Evolutionary conservation across 2,888 invertebrate genomes (phyloP), one percentile per base, ranked within the genome.

Genomic region (Chaitophorus viminalis): DNA sequence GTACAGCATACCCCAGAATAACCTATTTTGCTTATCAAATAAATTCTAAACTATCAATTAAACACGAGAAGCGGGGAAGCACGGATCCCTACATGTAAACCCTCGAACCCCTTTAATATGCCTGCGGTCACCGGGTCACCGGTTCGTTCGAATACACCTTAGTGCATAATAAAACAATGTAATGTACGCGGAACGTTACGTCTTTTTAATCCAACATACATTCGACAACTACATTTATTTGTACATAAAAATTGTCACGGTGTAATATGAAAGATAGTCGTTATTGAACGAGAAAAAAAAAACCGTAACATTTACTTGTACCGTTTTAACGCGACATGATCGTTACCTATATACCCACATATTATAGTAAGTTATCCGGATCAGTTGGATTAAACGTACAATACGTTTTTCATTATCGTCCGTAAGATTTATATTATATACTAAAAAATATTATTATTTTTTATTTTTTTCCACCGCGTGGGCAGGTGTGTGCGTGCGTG

Each of bases 341-440:
- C 39, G 1, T 29, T 21, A 17, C 6, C 25, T 1, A 4, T 9
- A 29, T n/a, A 25, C n/a, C 39, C 46, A 29, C 14, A 17, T 18
- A 76, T 0, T 21, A 21, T 11, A 52, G 3, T 2, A 9, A 39
- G 60, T 68, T 46, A 70, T 70, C 68, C 70, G 36, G 81, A 52
- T n/a, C n/a, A 31, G 25, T 52, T 1, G 33, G 33, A 33, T 72
- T 31, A 82, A 29, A 31, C 36, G n/a, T 29, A 52, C 8, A 14
- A 39, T 75, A 6, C 29, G 36, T n/a, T 81, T 79, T 31, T 81
- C 33, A 39, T 81, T 46, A 46, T 81, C 81, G 11, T 21, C 81
- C 68, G 29, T n/a, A 39, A 81, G 65, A 81, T 68, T 68, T 68
- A 81, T 79, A 39, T 39, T 60, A n/a, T 68, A 81, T 79, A 39